Percentiles rank a stretch among this genome's conserved stretches.
These are phyloP conservation scores for Pseudeuparius sepicola DNA, from an alignment of 2,888 invertebrate genomes.

Conservation along the genomic window DNA sequence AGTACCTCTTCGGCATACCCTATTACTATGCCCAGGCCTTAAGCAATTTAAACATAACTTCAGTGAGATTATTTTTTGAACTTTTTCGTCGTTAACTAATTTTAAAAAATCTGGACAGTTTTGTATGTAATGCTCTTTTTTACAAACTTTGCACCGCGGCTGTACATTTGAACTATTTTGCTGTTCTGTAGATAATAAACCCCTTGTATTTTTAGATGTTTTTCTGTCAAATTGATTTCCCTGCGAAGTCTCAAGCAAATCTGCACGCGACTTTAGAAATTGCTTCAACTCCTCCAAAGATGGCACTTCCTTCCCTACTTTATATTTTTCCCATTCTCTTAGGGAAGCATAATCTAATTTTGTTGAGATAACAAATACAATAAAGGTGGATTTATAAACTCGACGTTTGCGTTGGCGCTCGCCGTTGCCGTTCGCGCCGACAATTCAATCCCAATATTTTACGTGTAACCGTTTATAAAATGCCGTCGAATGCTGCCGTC, in stretches of 20 bases:
- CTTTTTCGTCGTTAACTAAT: background rate
- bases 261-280: slow-evolving; percentile 8
- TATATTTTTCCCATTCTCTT: slow-evolving; percentile 6
- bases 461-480: too few relatives aligned
- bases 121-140: slow-evolving; percentile 2
- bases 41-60: slow-evolving; percentile 7
- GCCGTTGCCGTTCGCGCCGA: too few relatives aligned
- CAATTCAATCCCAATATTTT: too few relatives aligned
- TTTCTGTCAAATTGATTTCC: slow-evolving; percentile 1
- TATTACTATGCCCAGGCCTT: slow-evolving; percentile 1
- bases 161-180: background rate
- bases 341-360: slow-evolving; percentile 6
- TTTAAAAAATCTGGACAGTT: slow-evolving; percentile 6
- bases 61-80: background rate
- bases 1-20: background rate
- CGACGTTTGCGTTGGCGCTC: too few relatives aligned
- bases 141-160: slow-evolving; percentile 1
- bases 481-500: too few relatives aligned
- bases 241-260: slow-evolving; percentile 3
- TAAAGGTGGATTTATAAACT: too few relatives aligned
- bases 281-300: slow-evolving; percentile 6
- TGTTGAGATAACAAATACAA: slow-evolving; percentile 5
- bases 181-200: background rate
- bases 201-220: background rate
- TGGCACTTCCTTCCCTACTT: slow-evolving; percentile 1